Evolutionary conservation across 2,113 vertebrate species (phyloP).

Genomic region (Tupaia chinensis): DNA sequence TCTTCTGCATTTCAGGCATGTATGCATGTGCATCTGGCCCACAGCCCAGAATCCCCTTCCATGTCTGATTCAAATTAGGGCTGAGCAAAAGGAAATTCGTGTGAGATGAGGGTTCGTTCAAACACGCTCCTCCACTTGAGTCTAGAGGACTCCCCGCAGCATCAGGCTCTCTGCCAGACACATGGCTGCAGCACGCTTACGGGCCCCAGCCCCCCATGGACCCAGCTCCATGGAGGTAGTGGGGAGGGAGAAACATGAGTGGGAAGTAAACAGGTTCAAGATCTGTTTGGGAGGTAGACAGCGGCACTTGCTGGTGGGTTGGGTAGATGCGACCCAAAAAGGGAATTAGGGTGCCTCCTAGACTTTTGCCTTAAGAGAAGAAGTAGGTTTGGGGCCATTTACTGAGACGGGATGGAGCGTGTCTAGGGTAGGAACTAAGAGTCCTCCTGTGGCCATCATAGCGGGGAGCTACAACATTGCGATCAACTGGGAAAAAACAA

Average conservation of each 20-base stretch:
- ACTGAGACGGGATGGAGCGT: neutral
- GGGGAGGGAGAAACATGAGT: too few relatives aligned
- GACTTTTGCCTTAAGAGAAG: neutral
- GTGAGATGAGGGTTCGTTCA: neutral
- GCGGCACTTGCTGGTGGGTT: too few relatives aligned
- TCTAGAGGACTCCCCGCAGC: neutral
- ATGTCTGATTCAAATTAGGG: neutral
- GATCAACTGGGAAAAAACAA: neutral
- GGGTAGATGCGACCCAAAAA: neutral
- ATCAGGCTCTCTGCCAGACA: neutral
- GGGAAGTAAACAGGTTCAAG: neutral
- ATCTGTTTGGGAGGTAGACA: neutral
- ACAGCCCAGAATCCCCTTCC: neutral
- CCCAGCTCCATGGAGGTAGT: neutral
- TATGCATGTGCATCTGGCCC: too few relatives aligned
- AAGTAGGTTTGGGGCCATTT: neutral
- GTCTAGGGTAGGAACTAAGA: neutral
- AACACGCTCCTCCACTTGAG: neutral
- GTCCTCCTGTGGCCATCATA: neutral
- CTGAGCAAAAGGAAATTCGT: neutral
- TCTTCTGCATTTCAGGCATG: too few relatives aligned
- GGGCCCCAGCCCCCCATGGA: neutral
- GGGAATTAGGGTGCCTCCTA: neutral
- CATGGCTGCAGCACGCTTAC: neutral
- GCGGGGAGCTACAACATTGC: neutral